Conservation (phyloP, 2,888 invertebrate species). For the Scrobipalpa costella region DNA sequence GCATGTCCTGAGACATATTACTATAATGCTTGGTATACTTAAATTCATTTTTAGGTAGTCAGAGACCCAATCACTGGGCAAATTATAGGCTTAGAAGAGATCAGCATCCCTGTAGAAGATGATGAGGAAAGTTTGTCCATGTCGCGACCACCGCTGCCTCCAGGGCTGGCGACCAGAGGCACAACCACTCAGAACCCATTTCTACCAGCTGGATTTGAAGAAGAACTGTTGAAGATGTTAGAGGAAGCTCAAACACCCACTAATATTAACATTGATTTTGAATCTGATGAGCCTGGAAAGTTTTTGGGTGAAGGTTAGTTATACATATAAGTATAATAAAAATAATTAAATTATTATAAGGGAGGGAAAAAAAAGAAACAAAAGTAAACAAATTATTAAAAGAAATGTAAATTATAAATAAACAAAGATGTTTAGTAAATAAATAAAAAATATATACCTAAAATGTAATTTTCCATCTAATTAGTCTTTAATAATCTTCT, state of each 20-base stretch:
- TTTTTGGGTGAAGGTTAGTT: constrained; percentile 73
- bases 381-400: no score
- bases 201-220: constrained; percentile 91
- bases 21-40: no score
- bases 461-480: no score
- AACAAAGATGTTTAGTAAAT: no score
- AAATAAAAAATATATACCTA: no score
- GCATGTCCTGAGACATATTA: neutral
- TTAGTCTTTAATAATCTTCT: no score
- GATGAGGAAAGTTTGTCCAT: constrained; percentile 83
- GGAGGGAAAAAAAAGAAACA: no score
- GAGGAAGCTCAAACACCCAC: constrained; percentile 56
- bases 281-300: constrained; percentile 66
- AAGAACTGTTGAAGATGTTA: constrained; percentile 73
- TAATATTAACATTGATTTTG: constrained; percentile 66
- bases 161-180: constrained; percentile 86
- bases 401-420: no score
- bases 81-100: constrained; percentile 82
- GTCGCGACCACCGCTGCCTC: constrained; percentile 87
- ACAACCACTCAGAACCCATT: constrained; percentile 91
- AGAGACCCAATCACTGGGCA: constrained; percentile 89
- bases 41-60: constrained; percentile 72
- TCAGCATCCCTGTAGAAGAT: constrained; percentile 74
- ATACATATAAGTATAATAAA: no score
- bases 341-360: neutral